Conservation (phyloP, 2,797 vertebrate species). For the Acanthis flammea region DNA sequence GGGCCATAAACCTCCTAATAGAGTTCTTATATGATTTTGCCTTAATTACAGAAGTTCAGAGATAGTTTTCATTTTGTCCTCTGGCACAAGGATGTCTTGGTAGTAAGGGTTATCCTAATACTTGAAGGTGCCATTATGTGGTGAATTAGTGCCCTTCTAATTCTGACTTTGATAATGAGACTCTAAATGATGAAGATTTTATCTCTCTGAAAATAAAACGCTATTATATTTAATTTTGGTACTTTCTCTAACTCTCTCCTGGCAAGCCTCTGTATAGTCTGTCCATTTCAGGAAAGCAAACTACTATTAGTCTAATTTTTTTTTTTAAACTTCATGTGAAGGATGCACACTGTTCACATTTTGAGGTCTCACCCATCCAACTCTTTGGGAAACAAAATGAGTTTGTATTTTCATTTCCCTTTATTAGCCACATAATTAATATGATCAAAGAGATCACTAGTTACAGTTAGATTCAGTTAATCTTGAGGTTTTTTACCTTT, state of each 20-base stretch:
- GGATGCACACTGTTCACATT: not conserved
- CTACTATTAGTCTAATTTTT: not conserved
- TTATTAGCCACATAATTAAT: not conserved
- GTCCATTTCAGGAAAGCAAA: not conserved
- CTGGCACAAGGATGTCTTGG: not conserved
- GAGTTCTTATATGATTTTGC: not conserved
- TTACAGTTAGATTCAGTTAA: not conserved
- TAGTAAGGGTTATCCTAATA: not conserved
- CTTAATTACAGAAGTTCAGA: not conserved
- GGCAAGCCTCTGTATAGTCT: not conserved
- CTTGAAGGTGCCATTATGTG: not conserved
- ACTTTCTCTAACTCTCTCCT: not conserved
- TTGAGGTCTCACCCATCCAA: not conserved
- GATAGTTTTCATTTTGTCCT: not conserved
- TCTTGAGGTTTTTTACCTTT: too few relatives aligned
- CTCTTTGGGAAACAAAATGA: not conserved
- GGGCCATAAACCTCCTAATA: not conserved
- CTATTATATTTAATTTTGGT: not conserved
- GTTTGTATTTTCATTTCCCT: not conserved
- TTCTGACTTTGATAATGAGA: not conserved
- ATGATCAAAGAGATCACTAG: not conserved
- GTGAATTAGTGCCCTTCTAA: not conserved
- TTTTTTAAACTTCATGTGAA: not conserved
- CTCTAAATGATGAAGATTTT: not conserved
- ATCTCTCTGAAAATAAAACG: not conserved